Percentiles rank a stretch among this genome's conserved stretches.
Evolutionary conservation across 2,888 invertebrate species (phyloP).

Genomic region (Parnassius orleans): DNA sequence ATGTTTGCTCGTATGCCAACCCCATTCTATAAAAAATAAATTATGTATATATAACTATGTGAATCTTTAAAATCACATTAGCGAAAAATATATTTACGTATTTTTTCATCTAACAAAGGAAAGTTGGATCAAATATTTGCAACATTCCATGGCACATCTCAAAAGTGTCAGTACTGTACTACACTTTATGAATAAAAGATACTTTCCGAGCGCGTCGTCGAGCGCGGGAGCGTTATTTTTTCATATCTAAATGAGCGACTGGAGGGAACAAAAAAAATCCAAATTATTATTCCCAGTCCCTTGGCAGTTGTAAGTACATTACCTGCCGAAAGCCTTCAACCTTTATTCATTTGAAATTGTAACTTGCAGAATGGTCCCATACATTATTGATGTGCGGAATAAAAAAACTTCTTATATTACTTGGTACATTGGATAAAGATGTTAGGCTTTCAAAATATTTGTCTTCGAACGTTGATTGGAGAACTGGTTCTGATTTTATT

Average conservation of each 20-base stretch:
- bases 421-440: conserved; percentile 21
- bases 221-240: conserved; percentile 42
- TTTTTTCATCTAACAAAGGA: conserved; percentile 4
- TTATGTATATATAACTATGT: too few species aligned
- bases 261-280: conserved; percentile 37
- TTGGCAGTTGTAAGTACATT: conserved; percentile 40
- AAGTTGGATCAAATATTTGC: conserved; percentile 20
- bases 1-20: too few species aligned
- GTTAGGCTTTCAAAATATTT: conserved; percentile 22
- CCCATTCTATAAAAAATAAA: too few species aligned
- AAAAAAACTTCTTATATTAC: conserved; percentile 30
- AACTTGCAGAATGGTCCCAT: conserved; percentile 33
- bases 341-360: conserved; percentile 38
- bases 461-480: conserved; percentile 15
- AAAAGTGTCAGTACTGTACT: conserved; percentile 26
- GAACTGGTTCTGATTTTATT: conserved; percentile 21
- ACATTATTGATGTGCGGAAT: conserved; percentile 35
- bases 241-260: conserved; percentile 51
- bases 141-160: conserved; percentile 20
- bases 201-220: conserved; percentile 29
- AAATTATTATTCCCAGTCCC: conserved; percentile 50
- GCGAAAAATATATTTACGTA: too few species aligned
- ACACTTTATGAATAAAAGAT: conserved; percentile 35
- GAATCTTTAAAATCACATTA: too few species aligned
- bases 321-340: conserved; percentile 35